phyloP scores from a whole-genome alignment of 2,113 vertebrate species.

The Entomyzon cyanotis region DNA sequence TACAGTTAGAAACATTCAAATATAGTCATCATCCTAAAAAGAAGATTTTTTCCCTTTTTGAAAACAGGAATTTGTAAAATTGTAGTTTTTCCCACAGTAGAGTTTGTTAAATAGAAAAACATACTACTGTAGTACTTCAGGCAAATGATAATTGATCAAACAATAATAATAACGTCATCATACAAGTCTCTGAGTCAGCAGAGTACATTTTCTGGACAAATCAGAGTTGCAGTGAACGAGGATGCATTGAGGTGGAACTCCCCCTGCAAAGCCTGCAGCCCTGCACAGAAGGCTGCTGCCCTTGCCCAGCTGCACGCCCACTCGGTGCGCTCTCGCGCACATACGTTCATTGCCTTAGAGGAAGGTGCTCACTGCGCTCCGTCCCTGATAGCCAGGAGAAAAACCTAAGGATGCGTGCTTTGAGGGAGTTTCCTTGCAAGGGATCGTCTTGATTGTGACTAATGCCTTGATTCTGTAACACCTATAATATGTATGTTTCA shows the following conservation, averaged over 20 bases:
- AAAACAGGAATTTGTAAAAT: not conserved
- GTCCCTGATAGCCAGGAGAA: conserved; percentile 80
- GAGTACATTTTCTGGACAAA: not conserved
- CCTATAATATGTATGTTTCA: conserved; percentile 61
- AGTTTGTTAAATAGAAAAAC: not conserved
- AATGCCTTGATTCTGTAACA: conserved; percentile 63
- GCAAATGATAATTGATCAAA: not conserved
- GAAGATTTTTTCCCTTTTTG: not conserved
- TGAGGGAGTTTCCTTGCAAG: conserved; percentile 68
- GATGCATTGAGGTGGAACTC: not conserved
- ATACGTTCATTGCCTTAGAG: conserved; percentile 82
- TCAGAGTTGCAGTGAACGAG: not conserved
- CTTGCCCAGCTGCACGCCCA: not conserved
- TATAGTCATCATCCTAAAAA: not conserved
- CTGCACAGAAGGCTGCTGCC: conserved; percentile 66
- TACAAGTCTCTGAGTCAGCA: not conserved
- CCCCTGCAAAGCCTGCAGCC: not conserved
- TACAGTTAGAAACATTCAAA: not conserved
- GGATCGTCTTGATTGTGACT: conserved; percentile 72
- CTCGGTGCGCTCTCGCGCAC: conserved; percentile 60
- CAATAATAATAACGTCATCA: not conserved
- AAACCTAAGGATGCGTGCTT: conserved; percentile 74
- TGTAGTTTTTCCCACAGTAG: not conserved
- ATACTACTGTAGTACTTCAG: not conserved
- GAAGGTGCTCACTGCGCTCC: conserved; percentile 70